Evolutionary conservation across 2,113 vertebrate genomes (phyloP).

Genomic region (Puffinus mauretanicus): DNA sequence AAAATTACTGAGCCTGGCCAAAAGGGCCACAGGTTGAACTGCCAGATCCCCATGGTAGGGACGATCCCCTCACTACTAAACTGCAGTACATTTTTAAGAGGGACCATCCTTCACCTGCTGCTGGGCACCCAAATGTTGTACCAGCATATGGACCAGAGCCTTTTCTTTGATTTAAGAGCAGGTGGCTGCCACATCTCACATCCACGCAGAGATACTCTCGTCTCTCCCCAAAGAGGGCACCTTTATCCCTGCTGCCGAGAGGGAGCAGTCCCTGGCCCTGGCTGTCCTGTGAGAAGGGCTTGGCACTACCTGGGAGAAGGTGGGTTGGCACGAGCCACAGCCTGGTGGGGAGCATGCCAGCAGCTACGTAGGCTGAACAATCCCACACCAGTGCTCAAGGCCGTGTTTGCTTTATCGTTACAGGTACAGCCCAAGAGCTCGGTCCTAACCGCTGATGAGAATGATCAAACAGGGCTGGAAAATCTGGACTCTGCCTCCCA

Average conservation of each 20-base stretch:
- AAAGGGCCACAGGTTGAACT: neutral
- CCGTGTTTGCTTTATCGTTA: fast-evolving
- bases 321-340: neutral
- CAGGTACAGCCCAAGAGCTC: neutral
- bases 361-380: neutral
- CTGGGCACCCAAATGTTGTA: neutral
- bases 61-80: neutral
- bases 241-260: neutral
- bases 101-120: neutral
- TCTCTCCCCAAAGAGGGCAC: neutral
- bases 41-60: neutral
- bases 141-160: neutral
- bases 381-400: fast-evolving
- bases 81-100: neutral
- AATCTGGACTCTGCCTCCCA: neutral
- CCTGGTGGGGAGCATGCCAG: neutral
- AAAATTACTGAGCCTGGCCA: neutral
- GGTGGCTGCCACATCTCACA: neutral
- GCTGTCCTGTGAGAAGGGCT: neutral
- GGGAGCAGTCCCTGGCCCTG: neutral
- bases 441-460: neutral
- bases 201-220: fast-evolving
- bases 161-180: neutral
- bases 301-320: neutral
- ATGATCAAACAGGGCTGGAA: neutral